Evolutionary conservation across 2,888 invertebrate genomes (phyloP), one percentile per base, ranked within the genome.

Genomic region (Melieria omissa): DNA sequence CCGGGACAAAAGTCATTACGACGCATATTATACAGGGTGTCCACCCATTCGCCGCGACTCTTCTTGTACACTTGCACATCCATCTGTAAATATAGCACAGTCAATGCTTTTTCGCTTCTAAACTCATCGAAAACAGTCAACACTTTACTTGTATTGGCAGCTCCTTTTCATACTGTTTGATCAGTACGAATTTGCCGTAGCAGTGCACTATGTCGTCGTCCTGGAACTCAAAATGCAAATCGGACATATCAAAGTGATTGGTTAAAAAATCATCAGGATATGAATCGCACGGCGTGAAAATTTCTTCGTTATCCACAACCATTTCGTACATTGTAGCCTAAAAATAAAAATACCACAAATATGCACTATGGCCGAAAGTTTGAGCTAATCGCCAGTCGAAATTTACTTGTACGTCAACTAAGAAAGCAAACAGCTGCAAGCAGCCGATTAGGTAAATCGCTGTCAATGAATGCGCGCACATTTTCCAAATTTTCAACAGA

Each of bases 11-110:
- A 61, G 54, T 63, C 47, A 5, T 10, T 3, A 0, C 70, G 61
- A 4, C 57, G 67, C 7, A 74, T 62, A 52, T 61, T 70, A 47
- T 67, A 74, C 4, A 70, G 60, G 14, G 74, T 74, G 41, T 66
- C 64, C 8, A 64, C 64, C 74, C 74, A 74, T n/a, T 66, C 49
- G 29, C 72, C 70, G 1, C 74, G 70, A 2, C 10, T 12, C 49
- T 67, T 72, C 47, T 41, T 67, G 42, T 58, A 70, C 7, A 65
- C 45, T 4, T 71, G 52, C 8, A 47, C 46, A 10, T 72, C 65
- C 10, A 72, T 4, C 69, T 65, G 49, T 8, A 54, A 14, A n/a
- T 16, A 7, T 55, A 29, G 10, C 16, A 7, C 4, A 44, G 7
- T 4, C 14, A 55, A 2, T 12, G 29, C 9, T n/a, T 12, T 8